Base-by-base conservation (phyloP, 2,888 invertebrate genomes). In the Cotesia congregata region DNA sequence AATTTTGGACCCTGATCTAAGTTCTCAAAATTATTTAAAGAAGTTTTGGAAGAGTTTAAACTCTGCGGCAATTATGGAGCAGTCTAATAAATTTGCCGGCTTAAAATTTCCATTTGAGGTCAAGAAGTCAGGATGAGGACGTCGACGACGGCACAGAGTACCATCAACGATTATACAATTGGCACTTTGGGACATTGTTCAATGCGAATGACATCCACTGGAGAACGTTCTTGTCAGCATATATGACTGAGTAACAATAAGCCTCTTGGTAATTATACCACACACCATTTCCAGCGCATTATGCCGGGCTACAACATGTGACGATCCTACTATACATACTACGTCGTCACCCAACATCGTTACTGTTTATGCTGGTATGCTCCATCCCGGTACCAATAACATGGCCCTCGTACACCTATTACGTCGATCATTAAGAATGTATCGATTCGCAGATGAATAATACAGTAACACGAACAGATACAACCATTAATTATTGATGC, bases 401-500 rank as follows among this genome's bases (percentile, higher is more conserved):
- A 30, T 30, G 30, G 30, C 3, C 30, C 30, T 30, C 30, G 30
- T 30, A 30, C 30, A 30, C 30, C 30, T 30, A 30, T 30, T 30
- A 30, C 30, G 3, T 30, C 3, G 30, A 30, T 79, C 77, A 80
- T 79, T 69, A 75, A 64, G 50, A 70, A 69, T 20, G 74, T 64
- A 78, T 80, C 80, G 81, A 81, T 80, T 74, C 72, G 61, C 64
- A 40, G 0, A 50, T 50, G 50, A 50, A 50, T 12, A 50, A 50
- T 50, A 50, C 12, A 50, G 4, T 12, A 50, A 50, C 7, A 50
- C 12, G 9, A 3, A 7, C 12, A 50, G 3, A 50, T 50, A 50
- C 12, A 7, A 50, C 4, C 50, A 30, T 30, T 30, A 30, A 30
- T 30, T 30, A 30, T 30, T 30, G 3, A 30, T 30, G 30, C 30